Conservation (phyloP, 1,140 invertebrate genomes). For the Cydia splendana region DNA sequence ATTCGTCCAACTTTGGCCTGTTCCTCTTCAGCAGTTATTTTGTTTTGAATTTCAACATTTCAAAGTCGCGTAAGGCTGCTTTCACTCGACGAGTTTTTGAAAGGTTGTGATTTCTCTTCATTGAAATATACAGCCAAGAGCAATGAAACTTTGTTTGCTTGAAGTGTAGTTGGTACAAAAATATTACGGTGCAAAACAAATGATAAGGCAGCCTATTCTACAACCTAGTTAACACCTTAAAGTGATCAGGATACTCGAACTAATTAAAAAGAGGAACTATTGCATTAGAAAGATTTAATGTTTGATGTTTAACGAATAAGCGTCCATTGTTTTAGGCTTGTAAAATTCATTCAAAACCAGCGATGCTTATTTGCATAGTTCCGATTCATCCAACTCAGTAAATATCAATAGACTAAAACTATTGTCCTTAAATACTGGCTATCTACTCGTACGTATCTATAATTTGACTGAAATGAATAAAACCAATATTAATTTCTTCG, state of each 20-base stretch:
- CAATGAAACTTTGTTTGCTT: background rate
- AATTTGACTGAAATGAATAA: background rate
- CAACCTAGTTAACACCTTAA: too few species aligned
- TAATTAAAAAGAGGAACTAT: too few species aligned
- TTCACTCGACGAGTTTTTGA: background rate
- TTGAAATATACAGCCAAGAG: background rate
- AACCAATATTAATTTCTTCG: background rate
- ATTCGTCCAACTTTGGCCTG: conserved; percentile 54
- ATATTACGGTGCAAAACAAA: too few species aligned
- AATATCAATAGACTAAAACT: conserved; percentile 13
- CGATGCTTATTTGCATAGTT: background rate
- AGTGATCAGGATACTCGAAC: too few species aligned
- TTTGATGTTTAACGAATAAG: too few species aligned
- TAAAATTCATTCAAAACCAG: background rate
- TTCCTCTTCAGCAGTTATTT: conserved; percentile 44
- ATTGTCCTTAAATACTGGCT: background rate
- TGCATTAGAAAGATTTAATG: too few species aligned
- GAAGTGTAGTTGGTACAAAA: background rate
- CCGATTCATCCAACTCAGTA: background rate
- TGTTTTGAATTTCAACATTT: conserved; percentile 46
- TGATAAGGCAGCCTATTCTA: too few species aligned
- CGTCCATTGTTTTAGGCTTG: background rate
- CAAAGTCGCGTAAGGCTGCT: conserved; percentile 34
- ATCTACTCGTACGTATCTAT: background rate
- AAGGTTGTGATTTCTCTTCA: conserved; percentile 6